Base-by-base conservation (phyloP, 2,113 vertebrate species). In the Microtus montanus region DNA sequence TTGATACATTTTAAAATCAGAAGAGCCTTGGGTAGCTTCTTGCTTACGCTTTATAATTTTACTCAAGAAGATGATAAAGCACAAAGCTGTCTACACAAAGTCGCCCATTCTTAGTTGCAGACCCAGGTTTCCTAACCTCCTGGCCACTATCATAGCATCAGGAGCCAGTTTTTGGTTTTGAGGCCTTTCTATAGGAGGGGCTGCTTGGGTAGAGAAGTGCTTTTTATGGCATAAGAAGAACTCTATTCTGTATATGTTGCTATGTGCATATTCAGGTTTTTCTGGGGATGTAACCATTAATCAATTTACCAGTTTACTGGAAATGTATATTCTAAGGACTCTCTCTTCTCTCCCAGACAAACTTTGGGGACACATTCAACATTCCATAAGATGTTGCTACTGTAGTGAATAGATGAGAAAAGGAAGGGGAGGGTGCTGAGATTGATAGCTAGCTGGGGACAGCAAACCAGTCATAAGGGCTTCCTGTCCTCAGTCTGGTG, bases 241-340 rank as follows among this genome's bases (percentile, higher is more conserved):
- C 35, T 41, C 61, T 93, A 38, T 10, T 71, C 20, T 78, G 79
- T 28, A 75, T 91, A 66, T 78, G 24, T 7, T 97, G 8, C 5
- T 74, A 10, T 79, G 22, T 71, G 2, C 79, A n/a, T 68, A 41
- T 44, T 63, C 88, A 54, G 19, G 11, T 84, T 93, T 70, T 90
- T 54, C 70, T 87, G 82, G 49, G 33, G 85, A 35, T 78, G 22
- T 41, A 93, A 47, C 7, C 41, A 91, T 26, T 38, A 78, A 15
- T 71, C 35, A 79, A 9, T 79, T 79, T 75, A 0, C 70, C 75
- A 91, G 10, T 83, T 87, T 54, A 44, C 7, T 71, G 64, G 70
- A 66, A 95, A 87, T 64, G 70, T 79, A 7, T 83, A 89, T 84
- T 96, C 63, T 66, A 92, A 79, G 54, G 82, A 47, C 15, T n/a